A percentile compares a stretch with the other conserved stretches of the same genome.
phyloP scores from a whole-genome alignment of 1,140 invertebrate genomes.

The Dreissena rostriformis region DNA sequence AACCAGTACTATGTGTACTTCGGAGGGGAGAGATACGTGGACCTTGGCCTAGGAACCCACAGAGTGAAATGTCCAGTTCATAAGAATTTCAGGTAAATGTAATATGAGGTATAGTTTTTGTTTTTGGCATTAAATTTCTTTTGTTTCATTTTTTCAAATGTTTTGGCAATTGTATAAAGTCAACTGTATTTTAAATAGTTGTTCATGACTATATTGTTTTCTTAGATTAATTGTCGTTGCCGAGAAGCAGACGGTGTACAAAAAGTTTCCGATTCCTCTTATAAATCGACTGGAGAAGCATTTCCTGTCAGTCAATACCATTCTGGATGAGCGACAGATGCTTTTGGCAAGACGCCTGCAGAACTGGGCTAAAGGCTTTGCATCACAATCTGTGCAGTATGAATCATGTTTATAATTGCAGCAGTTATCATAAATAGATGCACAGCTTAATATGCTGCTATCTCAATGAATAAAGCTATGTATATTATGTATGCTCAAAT shows the following conservation, averaged over 20 bases:
- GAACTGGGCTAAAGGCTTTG: slow-evolving; percentile 61
- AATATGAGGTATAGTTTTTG: not conserved
- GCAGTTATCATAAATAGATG: too few species aligned
- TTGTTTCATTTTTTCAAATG: too few species aligned
- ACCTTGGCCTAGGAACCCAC: slow-evolving; percentile 79
- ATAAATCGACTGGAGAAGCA: slow-evolving; percentile 73
- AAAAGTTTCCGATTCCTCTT: slow-evolving; percentile 55
- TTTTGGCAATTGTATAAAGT: too few species aligned
- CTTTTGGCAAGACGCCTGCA: slow-evolving; percentile 50
- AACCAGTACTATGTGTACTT: slow-evolving; percentile 79
- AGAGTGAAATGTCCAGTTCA: slow-evolving; percentile 79
- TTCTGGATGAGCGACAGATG: slow-evolving; percentile 58
- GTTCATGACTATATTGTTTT: not conserved
- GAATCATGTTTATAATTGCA: too few species aligned
- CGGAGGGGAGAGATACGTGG: slow-evolving; percentile 77
- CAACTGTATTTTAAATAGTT: too few species aligned
- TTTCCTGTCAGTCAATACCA: slow-evolving; percentile 58
- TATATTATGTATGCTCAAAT: too few species aligned
- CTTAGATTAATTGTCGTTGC: slow-evolving; percentile 60
- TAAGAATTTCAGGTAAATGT: slow-evolving; percentile 72
- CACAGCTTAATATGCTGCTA: too few species aligned
- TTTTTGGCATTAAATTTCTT: too few species aligned
- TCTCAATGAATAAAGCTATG: too few species aligned
- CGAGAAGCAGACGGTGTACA: slow-evolving; percentile 62
- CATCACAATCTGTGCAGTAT: not conserved